Conservation (phyloP, 2,888 invertebrate species). For the Cephus pygmeus region DNA sequence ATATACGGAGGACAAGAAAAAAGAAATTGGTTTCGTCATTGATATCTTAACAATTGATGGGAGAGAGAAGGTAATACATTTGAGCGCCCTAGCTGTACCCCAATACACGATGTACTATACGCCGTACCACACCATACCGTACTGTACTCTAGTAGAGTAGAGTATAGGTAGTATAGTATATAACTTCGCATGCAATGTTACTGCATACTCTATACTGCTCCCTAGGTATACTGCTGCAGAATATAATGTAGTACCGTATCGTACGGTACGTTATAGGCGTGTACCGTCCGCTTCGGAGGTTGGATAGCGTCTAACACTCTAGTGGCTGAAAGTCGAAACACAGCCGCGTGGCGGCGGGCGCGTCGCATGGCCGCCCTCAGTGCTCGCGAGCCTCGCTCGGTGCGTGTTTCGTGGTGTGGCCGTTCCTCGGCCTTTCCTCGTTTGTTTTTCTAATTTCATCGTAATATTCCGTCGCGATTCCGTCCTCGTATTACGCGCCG, state of each 20-base stretch:
- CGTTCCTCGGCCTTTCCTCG: constrained; percentile 31
- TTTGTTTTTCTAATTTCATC: constrained; percentile 21
- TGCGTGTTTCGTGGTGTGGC: constrained; percentile 53
- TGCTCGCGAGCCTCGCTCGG: constrained; percentile 61
- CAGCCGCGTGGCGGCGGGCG: constrained; percentile 45
- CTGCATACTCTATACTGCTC: neutral
- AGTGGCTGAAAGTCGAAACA: constrained; percentile 22
- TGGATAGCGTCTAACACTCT: constrained; percentile 19
- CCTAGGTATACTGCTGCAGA: neutral
- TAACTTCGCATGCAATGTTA: neutral
- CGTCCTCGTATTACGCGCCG: constrained; percentile 11
- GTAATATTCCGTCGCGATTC: constrained; percentile 36
- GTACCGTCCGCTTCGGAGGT: constrained; percentile 14
- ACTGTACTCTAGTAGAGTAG: neutral
- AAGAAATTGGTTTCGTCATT: neutral
- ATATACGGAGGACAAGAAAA: neutral
- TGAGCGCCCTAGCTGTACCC: neutral
- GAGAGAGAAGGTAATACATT: neutral
- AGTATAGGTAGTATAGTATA: neutral
- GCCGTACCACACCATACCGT: no score
- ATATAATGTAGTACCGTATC: neutral
- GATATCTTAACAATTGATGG: neutral
- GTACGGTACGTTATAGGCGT: constrained; percentile 1
- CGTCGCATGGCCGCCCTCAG: constrained; percentile 60
- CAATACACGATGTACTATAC: neutral